A percentile compares a stretch with the other conserved stretches of the same genome.
Evolutionary conservation across 2,888 invertebrate genomes (phyloP).

Genomic region (Nomada ferruginata): DNA sequence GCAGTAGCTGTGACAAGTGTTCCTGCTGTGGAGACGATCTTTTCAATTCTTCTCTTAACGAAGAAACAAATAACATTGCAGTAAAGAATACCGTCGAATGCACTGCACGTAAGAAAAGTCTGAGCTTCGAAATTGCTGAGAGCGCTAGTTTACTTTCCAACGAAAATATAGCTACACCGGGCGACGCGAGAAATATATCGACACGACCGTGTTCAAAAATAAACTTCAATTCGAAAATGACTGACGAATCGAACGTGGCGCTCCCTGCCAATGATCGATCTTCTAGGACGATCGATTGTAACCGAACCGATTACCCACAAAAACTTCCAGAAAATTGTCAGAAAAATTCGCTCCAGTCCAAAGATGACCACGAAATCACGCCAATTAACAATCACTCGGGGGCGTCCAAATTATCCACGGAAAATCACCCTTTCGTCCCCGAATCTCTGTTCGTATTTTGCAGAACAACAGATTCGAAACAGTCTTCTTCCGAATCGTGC

Average conservation of each 20-base stretch:
- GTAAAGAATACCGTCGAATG: too few species aligned
- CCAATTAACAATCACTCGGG: background rate
- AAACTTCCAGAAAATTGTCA: too few species aligned
- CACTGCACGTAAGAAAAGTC: background rate
- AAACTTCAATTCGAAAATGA: background rate
- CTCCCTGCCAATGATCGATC: background rate
- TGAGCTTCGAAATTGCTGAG: background rate
- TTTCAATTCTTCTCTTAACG: background rate
- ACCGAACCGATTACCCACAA: background rate
- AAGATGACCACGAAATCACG: background rate
- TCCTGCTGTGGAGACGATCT: slow-evolving; percentile 27
- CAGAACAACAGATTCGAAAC: background rate
- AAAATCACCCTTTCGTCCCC: background rate
- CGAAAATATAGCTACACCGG: background rate
- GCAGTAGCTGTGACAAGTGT: slow-evolving; percentile 7
- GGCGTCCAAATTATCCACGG: background rate
- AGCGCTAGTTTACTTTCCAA: background rate
- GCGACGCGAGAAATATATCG: background rate
- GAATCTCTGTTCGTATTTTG: slow-evolving; percentile 9
- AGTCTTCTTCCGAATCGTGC: background rate
- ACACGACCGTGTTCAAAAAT: background rate
- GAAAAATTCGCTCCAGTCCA: background rate
- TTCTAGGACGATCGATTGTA: background rate
- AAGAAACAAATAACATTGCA: background rate
- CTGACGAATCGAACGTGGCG: background rate